Evolutionary conservation across 53 echinoderm and acorn worm genomes (phyloP).

Genomic region (Paracentrotus lividus): DNA sequence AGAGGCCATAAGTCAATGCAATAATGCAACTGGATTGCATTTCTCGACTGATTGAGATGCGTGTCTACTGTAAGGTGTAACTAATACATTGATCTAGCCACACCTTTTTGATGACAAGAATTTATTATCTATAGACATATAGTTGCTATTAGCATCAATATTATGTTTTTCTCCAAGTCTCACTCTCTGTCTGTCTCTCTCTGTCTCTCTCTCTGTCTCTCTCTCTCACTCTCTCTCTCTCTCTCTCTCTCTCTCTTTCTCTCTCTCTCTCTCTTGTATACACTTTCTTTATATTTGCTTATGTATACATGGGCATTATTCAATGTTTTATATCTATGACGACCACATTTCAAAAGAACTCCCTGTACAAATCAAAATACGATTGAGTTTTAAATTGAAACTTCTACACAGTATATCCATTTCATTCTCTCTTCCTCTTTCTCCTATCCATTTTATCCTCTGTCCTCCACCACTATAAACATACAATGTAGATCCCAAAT

Average conservation of each 20-base stretch:
- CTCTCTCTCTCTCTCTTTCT: neutral
- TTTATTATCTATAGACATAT: neutral
- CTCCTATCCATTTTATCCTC: no score
- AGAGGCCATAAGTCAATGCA: slow-evolving; percentile 32
- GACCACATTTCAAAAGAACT: no score
- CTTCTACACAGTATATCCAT: no score
- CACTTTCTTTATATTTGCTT: no score
- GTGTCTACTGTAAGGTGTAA: neutral
- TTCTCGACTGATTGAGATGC: neutral
- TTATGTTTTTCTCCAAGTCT: neutral
- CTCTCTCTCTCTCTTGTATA: neutral
- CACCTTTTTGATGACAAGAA: neutral
- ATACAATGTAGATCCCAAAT: no score
- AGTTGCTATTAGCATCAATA: no score
- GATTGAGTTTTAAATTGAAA: no score
- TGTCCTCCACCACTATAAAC: no score
- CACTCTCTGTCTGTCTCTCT: neutral
- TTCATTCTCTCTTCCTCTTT: no score
- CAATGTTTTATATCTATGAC: no score
- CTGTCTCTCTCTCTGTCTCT: neutral
- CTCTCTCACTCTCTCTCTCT: neutral
- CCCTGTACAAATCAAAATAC: no score
- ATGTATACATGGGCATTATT: no score
- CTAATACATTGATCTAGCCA: neutral
- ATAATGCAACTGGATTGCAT: neutral